Conservation (phyloP, 2,888 invertebrate species). For the Dryobota labecula region DNA sequence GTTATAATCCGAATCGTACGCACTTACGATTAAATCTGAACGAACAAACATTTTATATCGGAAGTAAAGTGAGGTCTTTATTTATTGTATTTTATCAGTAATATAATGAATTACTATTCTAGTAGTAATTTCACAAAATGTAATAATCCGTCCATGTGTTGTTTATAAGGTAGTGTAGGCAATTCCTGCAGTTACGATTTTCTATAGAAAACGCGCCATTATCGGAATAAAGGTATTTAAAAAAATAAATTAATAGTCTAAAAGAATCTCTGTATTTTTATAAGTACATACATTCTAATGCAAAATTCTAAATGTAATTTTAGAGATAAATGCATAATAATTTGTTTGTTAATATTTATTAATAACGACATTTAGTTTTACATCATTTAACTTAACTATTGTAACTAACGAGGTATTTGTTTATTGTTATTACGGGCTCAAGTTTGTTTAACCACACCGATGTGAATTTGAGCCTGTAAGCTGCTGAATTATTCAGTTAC, state of each 20-base stretch:
- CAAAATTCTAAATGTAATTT: constrained; percentile 67
- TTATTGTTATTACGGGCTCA: constrained; percentile 83
- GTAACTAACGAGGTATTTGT: constrained; percentile 85
- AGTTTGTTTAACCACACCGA: constrained; percentile 64
- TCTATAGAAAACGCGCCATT: constrained; percentile 55
- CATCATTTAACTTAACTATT: constrained; percentile 78
- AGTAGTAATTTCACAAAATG: constrained; percentile 30
- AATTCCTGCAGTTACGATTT: constrained; percentile 47
- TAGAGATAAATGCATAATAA: constrained; percentile 78
- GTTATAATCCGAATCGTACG: constrained; percentile 19
- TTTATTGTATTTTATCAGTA: constrained; percentile 49
- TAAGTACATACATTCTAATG: constrained; percentile 66
- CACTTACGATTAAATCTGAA: constrained; percentile 40
- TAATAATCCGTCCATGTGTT: constrained; percentile 58
- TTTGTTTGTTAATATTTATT: constrained; percentile 89
- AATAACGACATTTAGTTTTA: constrained; percentile 81
- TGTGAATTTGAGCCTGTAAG: constrained; percentile 74
- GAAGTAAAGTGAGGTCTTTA: constrained; percentile 47
- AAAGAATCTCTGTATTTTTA: constrained; percentile 65
- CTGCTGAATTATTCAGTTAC: constrained; percentile 83
- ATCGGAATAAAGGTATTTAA: constrained; percentile 61
- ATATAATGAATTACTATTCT: constrained; percentile 40
- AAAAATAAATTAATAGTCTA: constrained; percentile 57
- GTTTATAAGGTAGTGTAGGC: constrained; percentile 49
- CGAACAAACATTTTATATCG: constrained; percentile 48